Evolutionary conservation across 2,888 invertebrate genomes (phyloP), one percentile per base, ranked within the genome.

Genomic region (Cantharis nigra): DNA sequence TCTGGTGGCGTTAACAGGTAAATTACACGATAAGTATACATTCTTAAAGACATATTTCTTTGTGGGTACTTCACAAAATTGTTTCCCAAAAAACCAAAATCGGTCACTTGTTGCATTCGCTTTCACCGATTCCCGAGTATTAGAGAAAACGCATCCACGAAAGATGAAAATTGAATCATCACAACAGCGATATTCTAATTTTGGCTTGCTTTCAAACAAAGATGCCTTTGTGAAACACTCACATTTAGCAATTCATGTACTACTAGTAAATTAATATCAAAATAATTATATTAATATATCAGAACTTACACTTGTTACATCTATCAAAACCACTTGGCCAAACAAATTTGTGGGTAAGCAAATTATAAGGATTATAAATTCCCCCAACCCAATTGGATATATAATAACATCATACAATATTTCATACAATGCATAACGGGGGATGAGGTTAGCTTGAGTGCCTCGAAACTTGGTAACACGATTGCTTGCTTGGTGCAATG

Each of bases 351-450:
- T 71, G 74, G 75, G 76, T 79, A 79, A 80, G 81, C 72, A 80
- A 81, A 82, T 82, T 82, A 82, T 80, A 80, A 81, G 82, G 81
- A 82, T 82, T 82, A 82, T 82, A 82, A 82, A 82, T 81, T 82
- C 82, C 82, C 82, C 82, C 78, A 79, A 74, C 76, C 75, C 69
- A 70, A 79, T 67, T 26, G 23, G 65, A 67, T 67, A 67, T 80
- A 80, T 80, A 77, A 81, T 80, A 79, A 82, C 77, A 77, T 82
- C 79, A 82, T 79, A 79, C 80, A 79, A 80, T 81, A 80, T 81
- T 81, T 81, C 76, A 75, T 77, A 78, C 69, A 73, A 69, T 49
- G n/a, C 49, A 49, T 49, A 49, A 49, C 49, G n/a, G 49, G 74
- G 80, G 75, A 72, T 74, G 67, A 74, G 67, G 73, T 67, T 67